Conservation (phyloP, 2,113 vertebrate species). For the Eurypyga helias region DNA sequence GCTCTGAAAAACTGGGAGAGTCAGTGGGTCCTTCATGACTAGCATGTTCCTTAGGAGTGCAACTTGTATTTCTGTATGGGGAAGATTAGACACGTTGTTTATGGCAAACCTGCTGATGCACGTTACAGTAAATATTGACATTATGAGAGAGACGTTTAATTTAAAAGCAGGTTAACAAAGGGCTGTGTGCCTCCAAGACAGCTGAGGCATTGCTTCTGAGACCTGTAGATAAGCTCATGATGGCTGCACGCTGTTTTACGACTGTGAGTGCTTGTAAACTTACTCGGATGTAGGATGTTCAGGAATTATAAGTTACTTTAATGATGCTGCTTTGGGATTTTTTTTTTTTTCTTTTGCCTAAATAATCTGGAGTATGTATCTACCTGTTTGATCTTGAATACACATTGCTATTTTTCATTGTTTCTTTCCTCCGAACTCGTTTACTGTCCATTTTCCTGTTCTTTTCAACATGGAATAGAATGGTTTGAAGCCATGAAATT, state of each 20-base stretch:
- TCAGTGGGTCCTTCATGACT: background rate
- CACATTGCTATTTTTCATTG: rapidly evolving
- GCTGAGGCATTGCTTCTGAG: background rate
- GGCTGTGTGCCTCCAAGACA: background rate
- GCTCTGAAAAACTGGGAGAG: background rate
- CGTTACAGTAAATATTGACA: background rate
- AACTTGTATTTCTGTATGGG: background rate
- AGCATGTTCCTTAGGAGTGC: background rate
- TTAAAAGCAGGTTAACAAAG: background rate
- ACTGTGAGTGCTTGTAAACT: background rate
- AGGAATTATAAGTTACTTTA: background rate
- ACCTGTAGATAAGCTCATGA: background rate
- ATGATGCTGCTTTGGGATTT: background rate
- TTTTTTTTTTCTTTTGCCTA: background rate
- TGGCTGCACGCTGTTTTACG: background rate
- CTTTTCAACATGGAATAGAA: background rate
- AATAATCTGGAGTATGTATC: background rate
- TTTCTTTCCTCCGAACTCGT: background rate
- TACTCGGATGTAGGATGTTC: background rate
- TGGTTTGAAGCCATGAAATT: background rate
- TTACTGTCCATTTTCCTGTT: background rate
- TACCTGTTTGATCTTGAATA: background rate
- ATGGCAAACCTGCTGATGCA: background rate
- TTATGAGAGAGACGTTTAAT: background rate
- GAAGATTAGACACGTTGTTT: background rate